These are phyloP conservation scores for Diachrysia chrysitis DNA, from an alignment of 2,888 invertebrate species.

Conservation along the genomic window DNA sequence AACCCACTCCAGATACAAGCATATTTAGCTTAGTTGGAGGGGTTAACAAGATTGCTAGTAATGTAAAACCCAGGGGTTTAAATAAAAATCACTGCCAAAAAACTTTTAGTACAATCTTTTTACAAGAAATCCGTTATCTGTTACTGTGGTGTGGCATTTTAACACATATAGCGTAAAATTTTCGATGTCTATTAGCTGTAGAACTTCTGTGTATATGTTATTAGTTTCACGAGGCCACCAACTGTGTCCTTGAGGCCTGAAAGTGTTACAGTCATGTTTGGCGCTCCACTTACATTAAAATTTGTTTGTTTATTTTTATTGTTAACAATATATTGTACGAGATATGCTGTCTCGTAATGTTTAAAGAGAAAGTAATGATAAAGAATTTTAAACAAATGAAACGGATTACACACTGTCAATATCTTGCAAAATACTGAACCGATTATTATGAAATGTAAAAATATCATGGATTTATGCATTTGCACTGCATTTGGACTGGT, in stretches of 20 bases:
- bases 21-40: too few species aligned
- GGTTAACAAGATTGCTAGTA: too few species aligned
- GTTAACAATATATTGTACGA: conserved; percentile 12
- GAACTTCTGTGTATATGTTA: conserved; percentile 20
- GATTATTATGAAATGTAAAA: background rate
- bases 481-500: too few species aligned
- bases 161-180: too few species aligned
- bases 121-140: too few species aligned
- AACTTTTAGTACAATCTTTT: too few species aligned
- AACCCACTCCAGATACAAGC: too few species aligned
- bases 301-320: conserved; percentile 40
- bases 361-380: background rate
- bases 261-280: conserved; percentile 38
- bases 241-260: conserved; percentile 40
- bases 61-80: too few species aligned
- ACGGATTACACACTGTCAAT: background rate
- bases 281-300: conserved; percentile 25
- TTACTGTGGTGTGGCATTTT: too few species aligned
- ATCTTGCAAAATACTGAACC: background rate
- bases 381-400: background rate
- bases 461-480: too few species aligned
- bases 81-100: too few species aligned
- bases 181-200: too few species aligned
- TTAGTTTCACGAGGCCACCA: conserved; percentile 30
- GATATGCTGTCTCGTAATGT: background rate